Evolutionary conservation across 2,888 invertebrate species (phyloP), one percentile per base, ranked within the genome.

Genomic region (Osedax frankpressi): DNA sequence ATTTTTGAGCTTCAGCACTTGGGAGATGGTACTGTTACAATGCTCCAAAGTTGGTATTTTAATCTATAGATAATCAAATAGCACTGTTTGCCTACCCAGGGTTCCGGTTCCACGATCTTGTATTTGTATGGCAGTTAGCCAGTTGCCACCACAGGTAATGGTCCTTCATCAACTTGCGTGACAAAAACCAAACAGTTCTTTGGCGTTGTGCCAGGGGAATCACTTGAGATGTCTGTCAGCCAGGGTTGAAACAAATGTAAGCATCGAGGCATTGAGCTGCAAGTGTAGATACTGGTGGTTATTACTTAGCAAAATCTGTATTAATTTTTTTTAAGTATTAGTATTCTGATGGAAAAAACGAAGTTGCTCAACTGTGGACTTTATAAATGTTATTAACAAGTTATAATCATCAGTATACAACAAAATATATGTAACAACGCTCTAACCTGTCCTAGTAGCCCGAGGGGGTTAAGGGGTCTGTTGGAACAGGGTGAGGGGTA

Each of bases 181-280:
- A 80, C 71, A 71, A 81, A 80, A n/a, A 80, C 77, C 1, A 80
- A 74, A 75, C 80, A 80, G 6, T 74, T 74, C 11, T 30, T 30
- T 3, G 79, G 76, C 68, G 79, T 76, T 3, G 78, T 70, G 28
- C 80, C 79, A 60, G 78, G 74, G 2, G 78, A 76, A 25, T 78
- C 76, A 65, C 75, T 71, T 27, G 77, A 75, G 3, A 78, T 30
- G 60, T 44, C 71, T 62, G 72, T 76, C 71, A 79, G 74, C 80
- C 80, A 80, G 44, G 79, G 79, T 29, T 75, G 30, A 71, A 80
- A 72, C 24, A 80, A 80, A 30, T 78, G 76, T 27, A 80, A 74
- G 30, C 77, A 77, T 3, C 71, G n/a, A 63, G 80, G 80, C n/a
- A 79, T 67, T 30, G 62, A 70, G 68, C 80, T 80, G 71, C 2